Base-by-base conservation (phyloP, 2,888 invertebrate species). In the Teinopalpus imperialis region DNA sequence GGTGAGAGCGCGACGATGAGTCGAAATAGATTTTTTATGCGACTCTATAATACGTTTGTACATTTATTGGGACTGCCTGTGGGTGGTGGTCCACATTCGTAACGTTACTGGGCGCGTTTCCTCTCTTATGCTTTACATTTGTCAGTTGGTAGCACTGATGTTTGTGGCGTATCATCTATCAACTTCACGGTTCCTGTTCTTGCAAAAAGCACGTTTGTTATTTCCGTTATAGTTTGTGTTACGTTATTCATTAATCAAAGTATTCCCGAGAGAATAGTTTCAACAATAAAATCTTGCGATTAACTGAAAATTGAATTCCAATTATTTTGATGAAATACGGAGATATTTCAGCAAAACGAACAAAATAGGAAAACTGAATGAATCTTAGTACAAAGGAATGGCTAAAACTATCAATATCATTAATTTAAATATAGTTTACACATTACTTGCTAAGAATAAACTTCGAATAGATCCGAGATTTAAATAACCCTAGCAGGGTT, bases 11-110 rank as follows among this genome's bases (percentile, higher is more conserved):
- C 46, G 23, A 51, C 48, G 53, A 48, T 53, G 43, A n/a, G 51
- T 57, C 36, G 51, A 57, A 63, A 63, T 60, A 59, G 60, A 59
- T 56, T 45, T 62, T 60, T 60, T 57, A 58, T 59, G 52, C 37
- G 47, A 51, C 43, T 53, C 46, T 46, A 47, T 55, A 51, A 46
- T 39, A 30, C 39, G 18, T 13, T 26, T 26, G 30, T 49, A 49
- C 51, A 48, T 53, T 53, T 53, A 54, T 56, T 42, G 43, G 20
- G 24, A 27, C 24, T 31, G 43, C 34, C 30, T 40, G 59, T 60
- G 54, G 57, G 56, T 45, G 54, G 54, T 37, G 36, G 14, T 14
- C 31, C 31, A 20, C 31, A 18, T 44, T 37, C 3, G 31, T n/a
- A 16, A 18, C 4, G 24, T 31, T 37, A 9, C 43, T 10, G 29